phyloP scores from a whole-genome alignment of 2,113 vertebrate species.

The Rhizomys pruinosus region DNA sequence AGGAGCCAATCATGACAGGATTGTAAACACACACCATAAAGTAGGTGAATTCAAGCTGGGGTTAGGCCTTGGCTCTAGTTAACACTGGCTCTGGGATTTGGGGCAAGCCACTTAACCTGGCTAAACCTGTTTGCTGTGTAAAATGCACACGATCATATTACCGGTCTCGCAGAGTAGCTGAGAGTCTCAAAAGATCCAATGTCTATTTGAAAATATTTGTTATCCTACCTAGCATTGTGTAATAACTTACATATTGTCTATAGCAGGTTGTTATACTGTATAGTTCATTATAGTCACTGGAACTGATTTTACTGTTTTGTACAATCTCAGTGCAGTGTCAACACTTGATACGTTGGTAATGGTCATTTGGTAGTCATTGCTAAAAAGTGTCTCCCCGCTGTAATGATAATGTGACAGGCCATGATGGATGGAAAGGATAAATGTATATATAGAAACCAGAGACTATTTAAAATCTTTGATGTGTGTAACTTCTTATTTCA shows the following conservation, averaged over 20 bases:
- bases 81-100: slow-evolving; percentile 1
- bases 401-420: not conserved
- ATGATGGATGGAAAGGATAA: not conserved
- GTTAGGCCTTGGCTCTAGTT: not conserved
- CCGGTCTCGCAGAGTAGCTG: not conserved
- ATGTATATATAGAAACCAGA: slow-evolving; percentile 15
- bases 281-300: not conserved
- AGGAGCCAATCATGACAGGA: not conserved
- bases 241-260: not conserved
- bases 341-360: slow-evolving; percentile 12
- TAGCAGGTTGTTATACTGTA: not conserved
- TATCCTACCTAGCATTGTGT: not conserved
- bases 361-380: slow-evolving; percentile 15
- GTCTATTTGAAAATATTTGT: not conserved
- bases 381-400: slow-evolving; percentile 24
- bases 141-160: slow-evolving; percentile 2
- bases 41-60: not conserved
- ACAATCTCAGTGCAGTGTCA: not conserved
- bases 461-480: slow-evolving; percentile 51
- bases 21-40: not conserved
- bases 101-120: slow-evolving; percentile 28
- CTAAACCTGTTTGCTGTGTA: slow-evolving; percentile 43
- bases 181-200: slow-evolving; percentile 18
- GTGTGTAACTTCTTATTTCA: slow-evolving; percentile 23
- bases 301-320: slow-evolving; percentile 26